phyloP scores from a whole-genome alignment of 1,140 invertebrate genomes.

The Acromyrmex heyeri region DNA sequence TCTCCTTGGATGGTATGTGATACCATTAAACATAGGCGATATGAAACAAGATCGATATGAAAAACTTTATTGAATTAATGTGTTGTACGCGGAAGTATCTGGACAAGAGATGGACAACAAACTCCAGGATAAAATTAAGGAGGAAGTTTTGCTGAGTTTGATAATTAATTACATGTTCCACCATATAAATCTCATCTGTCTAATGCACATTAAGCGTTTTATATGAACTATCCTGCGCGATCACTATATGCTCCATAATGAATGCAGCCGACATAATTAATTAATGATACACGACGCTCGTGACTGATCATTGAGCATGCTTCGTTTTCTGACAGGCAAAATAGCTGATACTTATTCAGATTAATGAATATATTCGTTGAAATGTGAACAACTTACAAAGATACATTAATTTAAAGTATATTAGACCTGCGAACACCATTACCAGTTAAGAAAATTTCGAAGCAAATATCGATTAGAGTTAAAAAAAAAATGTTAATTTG shows the following conservation, averaged over 20 bases:
- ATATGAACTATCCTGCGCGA: slow-evolving; percentile 63
- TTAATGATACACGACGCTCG: slow-evolving; percentile 61
- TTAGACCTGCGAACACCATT: too few species aligned
- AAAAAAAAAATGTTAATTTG: background rate
- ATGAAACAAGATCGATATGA: background rate
- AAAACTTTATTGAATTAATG: slow-evolving; percentile 34
- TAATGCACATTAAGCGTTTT: slow-evolving; percentile 66
- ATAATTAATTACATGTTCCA: slow-evolving; percentile 69
- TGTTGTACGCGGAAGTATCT: slow-evolving; percentile 19
- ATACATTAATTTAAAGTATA: too few species aligned
- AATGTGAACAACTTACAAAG: slow-evolving; percentile 50
- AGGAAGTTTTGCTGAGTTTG: slow-evolving; percentile 60
- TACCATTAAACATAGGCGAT: background rate
- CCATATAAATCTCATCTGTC: slow-evolving; percentile 65
- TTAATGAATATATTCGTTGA: background rate
- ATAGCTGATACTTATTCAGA: background rate
- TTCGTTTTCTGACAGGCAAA: slow-evolving; percentile 26
- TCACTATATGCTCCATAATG: slow-evolving; percentile 65
- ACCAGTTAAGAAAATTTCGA: too few species aligned
- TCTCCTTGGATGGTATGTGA: too few species aligned
- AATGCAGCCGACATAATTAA: slow-evolving; percentile 64
- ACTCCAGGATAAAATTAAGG: slow-evolving; percentile 21
- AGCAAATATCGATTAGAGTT: too few species aligned
- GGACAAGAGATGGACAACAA: slow-evolving; percentile 19
- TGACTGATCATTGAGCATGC: slow-evolving; percentile 48